Evolutionary conservation across 2,113 vertebrate genomes (phyloP).

Genomic region (Brienomyrus brachyistius): DNA sequence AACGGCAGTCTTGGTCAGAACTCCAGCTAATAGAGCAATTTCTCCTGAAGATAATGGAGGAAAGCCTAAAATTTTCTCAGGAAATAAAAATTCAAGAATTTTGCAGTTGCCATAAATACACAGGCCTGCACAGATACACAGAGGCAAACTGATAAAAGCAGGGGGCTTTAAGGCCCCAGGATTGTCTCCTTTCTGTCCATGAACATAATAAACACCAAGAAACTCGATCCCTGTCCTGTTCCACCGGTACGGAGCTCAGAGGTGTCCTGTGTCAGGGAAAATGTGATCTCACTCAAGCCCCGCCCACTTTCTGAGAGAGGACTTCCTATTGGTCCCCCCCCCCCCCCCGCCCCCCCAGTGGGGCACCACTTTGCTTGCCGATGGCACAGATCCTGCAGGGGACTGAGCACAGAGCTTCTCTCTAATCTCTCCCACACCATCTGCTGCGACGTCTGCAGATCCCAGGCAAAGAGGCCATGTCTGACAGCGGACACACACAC

Average conservation of each 20-base stretch:
- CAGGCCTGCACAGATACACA: background rate
- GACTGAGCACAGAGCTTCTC: background rate
- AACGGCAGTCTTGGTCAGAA: background rate
- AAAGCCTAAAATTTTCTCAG: background rate
- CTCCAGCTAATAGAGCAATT: background rate
- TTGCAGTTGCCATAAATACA: background rate
- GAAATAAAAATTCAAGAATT: background rate
- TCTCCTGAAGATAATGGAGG: background rate
- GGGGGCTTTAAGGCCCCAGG: background rate
- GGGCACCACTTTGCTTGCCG: background rate
- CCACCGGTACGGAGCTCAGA: background rate
- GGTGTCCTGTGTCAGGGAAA: background rate
- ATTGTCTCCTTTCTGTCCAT: background rate
- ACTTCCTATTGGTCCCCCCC: background rate
- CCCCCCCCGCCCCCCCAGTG: background rate
- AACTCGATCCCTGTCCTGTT: background rate
- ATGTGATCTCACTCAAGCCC: background rate
- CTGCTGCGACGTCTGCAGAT: background rate
- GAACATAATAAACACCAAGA: background rate
- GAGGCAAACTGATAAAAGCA: background rate
- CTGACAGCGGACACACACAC: background rate
- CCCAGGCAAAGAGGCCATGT: background rate
- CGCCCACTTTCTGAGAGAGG: background rate
- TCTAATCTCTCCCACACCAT: slow-evolving; percentile 7
- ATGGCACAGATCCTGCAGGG: background rate